Base-by-base conservation (phyloP, 2,888 invertebrate genomes). In the Anodontia alba region DNA sequence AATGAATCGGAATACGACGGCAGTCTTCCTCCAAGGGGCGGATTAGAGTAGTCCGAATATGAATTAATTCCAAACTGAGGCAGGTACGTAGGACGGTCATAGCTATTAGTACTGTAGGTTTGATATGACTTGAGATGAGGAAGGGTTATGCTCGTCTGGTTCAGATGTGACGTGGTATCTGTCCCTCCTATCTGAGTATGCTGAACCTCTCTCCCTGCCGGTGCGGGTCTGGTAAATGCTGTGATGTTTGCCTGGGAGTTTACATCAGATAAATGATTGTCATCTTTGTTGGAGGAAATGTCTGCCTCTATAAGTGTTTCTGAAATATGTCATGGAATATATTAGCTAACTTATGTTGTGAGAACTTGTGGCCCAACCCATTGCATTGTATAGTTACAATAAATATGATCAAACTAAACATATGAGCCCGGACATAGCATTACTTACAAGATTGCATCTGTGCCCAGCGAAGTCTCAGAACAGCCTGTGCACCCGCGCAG, bases 51-150 rank as follows among this genome's bases (percentile, higher is more conserved):
- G 33, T 91, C 92, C 17, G 89, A 80, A 75, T 91, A 91, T 5
- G 92, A 83, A 62, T 87, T 87, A n/a, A 91, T 78, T 10, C 88
- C 87, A 78, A 90, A 88, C 66, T 90, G 90, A 33, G 91, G 88
- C 42, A 92, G 73, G 57, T 92, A 92, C 0, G 90, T 79, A 1
- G 89, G 84, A 69, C 88, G 81, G 33, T 91, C 91, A 70, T 87
- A 90, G 10, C 82, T 33, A 33, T 77, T 77, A 12, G 76, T 68
- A 74, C 82, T 88, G 69, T 89, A 82, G 0, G 89, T 69, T 10
- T 82, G 80, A 42, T 89, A 89, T 8, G 90, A 84, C 74, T 90
- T 90, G 23, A 89, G 80, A 7, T 91, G 89, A 7, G 91, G 87
- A 8, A 90, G 31, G 1, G 91, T 51, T 20, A 83, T n/a, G 26